Evolutionary conservation across 2,888 invertebrate genomes (phyloP).

Genomic region (Dione juno): DNA sequence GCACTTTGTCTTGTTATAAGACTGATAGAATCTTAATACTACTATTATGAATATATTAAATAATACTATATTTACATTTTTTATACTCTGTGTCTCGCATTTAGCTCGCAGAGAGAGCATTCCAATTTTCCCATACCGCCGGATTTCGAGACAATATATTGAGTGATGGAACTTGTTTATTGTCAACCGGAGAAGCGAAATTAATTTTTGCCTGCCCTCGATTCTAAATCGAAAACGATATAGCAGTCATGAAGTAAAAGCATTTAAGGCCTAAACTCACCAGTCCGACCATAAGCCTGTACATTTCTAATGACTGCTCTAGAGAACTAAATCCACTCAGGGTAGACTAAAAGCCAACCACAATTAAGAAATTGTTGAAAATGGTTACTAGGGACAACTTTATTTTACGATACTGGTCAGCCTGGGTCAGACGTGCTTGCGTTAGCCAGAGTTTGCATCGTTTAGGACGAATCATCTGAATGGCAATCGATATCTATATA

Average conservation of each 20-base stretch:
- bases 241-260: not conserved
- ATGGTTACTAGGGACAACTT: slow-evolving; percentile 3
- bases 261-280: not conserved
- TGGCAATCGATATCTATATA: not conserved
- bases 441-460: not conserved
- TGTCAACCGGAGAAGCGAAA: no score
- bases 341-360: slow-evolving; percentile 3
- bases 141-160: no score
- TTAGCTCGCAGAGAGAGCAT: no score
- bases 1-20: no score
- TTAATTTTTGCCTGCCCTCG: no score
- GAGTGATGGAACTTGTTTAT: no score
- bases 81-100: no score
- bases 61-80: no score
- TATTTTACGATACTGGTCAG: slow-evolving; percentile 10
- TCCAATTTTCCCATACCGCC: no score
- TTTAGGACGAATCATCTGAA: not conserved
- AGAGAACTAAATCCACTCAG: slow-evolving; percentile 12
- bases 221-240: not conserved
- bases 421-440: not conserved
- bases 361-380: slow-evolving; percentile 17
- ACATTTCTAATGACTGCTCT: slow-evolving; percentile 13
- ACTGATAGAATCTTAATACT: no score
- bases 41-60: no score
- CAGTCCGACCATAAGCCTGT: slow-evolving; percentile 3